A percentile compares a stretch with the other conserved stretches of the same genome.
phyloP scores from a whole-genome alignment of 2,888 invertebrate species.

The Drosophila helvetica region DNA sequence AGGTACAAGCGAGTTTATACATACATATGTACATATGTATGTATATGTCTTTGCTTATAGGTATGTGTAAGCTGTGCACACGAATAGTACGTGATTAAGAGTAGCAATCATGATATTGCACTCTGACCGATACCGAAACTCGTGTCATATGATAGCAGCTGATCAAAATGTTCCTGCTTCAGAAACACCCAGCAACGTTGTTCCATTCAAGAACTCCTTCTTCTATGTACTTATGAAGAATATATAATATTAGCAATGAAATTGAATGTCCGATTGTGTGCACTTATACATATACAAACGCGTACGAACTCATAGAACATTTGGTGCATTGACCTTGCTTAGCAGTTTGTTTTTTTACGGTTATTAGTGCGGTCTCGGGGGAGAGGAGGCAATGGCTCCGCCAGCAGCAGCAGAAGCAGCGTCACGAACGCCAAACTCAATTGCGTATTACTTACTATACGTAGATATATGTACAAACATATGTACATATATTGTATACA shows the following conservation, averaged over 20 bases:
- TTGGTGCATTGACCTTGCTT: conserved; percentile 56
- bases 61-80: conserved; percentile 18
- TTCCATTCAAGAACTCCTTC: neutral
- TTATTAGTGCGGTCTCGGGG: conserved; percentile 43
- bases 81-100: conserved; percentile 19
- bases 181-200: neutral
- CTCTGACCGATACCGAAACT: conserved; percentile 25
- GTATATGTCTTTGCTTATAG: conserved; percentile 3
- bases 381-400: conserved; percentile 50
- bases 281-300: conserved; percentile 1
- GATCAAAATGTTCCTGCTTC: neutral
- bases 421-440: conserved; percentile 51
- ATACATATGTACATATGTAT: neutral
- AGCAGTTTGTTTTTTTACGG: conserved; percentile 55
- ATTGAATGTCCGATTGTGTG: conserved; percentile 26
- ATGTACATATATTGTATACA: conserved; percentile 8
- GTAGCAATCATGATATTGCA: conserved; percentile 25
- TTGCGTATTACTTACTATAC: conserved; percentile 47
- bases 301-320: conserved; percentile 27
- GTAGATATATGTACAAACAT: conserved; percentile 23
- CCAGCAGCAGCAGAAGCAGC: conserved; percentile 15
- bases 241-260: conserved; percentile 26
- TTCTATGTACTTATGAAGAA: neutral
- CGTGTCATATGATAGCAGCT: conserved; percentile 8
- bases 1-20: conserved; percentile 14